Base-by-base conservation (phyloP, 1,140 invertebrate genomes). In the Drosophila nasuta region DNA sequence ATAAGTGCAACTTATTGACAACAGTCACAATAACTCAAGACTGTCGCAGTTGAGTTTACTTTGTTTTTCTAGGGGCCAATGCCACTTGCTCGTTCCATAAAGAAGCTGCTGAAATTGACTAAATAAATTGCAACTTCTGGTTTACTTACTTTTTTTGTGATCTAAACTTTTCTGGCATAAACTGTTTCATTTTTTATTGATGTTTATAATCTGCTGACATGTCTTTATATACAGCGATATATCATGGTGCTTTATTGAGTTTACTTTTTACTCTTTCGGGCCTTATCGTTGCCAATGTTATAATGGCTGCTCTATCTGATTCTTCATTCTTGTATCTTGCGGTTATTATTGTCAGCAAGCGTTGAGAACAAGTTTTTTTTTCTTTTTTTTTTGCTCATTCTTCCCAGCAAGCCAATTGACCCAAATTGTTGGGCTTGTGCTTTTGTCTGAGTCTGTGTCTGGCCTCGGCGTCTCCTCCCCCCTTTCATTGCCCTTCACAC, bases 331-430 rank as follows among this genome's bases (percentile, higher is more conserved):
- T 57, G 63, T 67, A 60, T 64, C 52, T 75, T 71, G 60, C 60
- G 58, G 68, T 71, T 75, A 57, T 64, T 75, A 71, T 75, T 71
- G 73, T 75, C 73, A 75, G 68, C 54, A 11, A 62, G 57, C 49
- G 71, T 72, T 72, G 56, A 76, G 74, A 76, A 76, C 69, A 72
- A 76, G 68, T 76, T 76, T 76, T 62, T 28, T 76, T 62, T 33
- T 6, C 6, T 33, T 10, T 38, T 62, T 57, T 46, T 46, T 35
- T 63, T 25, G 17, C 52, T 25, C 1, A 25, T 56, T 66, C 41
- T 57, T 57, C 30, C 20, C 54, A 63, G 56, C 65, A 69, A 72
- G 62, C 64, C 74, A 76, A 76, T 76, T 76, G 74, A 76, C 74
- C 74, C 62, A 72, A 76, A 76, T 76, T 66, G 51, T n/a, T 17